Conservation (phyloP, 2,113 vertebrate genomes). For the Lophochroa leadbeateri region DNA sequence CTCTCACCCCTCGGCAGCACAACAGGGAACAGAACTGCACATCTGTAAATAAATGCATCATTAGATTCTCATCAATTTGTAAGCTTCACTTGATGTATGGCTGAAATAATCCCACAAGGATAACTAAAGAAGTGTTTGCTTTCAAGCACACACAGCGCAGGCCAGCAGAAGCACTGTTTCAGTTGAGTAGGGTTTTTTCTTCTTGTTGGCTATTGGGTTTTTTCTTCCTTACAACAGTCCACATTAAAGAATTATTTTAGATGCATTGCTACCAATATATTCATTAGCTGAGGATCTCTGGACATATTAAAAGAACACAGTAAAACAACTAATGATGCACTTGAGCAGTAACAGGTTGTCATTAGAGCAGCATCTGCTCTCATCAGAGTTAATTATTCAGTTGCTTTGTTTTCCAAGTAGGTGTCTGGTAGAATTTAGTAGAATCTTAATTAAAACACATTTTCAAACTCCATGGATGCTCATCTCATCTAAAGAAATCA, state of each 20-base stretch:
- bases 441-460: constrained; percentile 90
- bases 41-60: constrained; percentile 89
- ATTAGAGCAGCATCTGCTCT: constrained; percentile 90
- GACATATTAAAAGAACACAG: constrained; percentile 78
- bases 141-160: constrained; percentile 10
- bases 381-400: constrained; percentile 88
- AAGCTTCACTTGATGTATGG: constrained; percentile 81
- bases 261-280: constrained; percentile 56
- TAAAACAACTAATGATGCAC: constrained; percentile 82
- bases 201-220: not conserved
- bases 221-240: constrained; percentile 12
- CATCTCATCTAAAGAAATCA: constrained; percentile 84
- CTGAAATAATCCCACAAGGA: constrained; percentile 80
- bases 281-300: constrained; percentile 76
- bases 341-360: constrained; percentile 89
- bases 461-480: constrained; percentile 85
- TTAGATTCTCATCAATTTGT: constrained; percentile 84
- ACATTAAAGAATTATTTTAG: constrained; percentile 66
- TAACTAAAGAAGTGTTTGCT: constrained; percentile 63
- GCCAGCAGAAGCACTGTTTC: constrained; percentile 8
- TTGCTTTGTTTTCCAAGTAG: constrained; percentile 87
- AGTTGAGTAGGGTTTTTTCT: not conserved
- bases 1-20: constrained; percentile 56
- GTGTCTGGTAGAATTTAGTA: constrained; percentile 88
- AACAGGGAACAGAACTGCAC: constrained; percentile 78